Percentiles rank a stretch among this genome's conserved stretches.
These are phyloP conservation scores for Cataglyphis albicans DNA, from an alignment of 2,888 invertebrate genomes.

Conservation along the genomic window DNA sequence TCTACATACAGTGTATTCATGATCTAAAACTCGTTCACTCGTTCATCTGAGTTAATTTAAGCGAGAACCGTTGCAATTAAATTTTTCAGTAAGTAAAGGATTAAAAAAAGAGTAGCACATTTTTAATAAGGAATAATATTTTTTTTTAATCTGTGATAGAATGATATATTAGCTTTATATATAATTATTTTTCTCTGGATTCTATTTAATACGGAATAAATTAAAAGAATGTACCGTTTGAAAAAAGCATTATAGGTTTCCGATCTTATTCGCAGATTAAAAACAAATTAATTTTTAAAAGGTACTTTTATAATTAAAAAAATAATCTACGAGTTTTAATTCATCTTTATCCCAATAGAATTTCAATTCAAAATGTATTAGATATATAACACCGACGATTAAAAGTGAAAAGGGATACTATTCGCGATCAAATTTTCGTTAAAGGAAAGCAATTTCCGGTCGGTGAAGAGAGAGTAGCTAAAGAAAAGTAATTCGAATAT, in stretches of 20 bases:
- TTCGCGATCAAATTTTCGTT: background rate
- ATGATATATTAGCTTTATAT: background rate
- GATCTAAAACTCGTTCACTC: conserved; percentile 1
- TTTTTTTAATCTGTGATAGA: background rate
- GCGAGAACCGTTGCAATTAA: background rate
- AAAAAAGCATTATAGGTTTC: background rate
- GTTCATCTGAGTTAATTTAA: background rate
- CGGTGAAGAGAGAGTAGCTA: background rate
- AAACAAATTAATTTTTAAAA: background rate
- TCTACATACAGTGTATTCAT: background rate
- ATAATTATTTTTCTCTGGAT: background rate
- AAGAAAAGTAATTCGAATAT: conserved; percentile 8
- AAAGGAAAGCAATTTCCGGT: conserved; percentile 2
- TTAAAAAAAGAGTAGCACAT: background rate
- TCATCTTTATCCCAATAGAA: background rate
- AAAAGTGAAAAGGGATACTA: background rate
- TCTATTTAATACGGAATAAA: background rate
- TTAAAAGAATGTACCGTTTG: background rate
- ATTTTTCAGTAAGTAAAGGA: background rate
- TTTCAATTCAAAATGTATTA: background rate
- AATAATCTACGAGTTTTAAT: background rate
- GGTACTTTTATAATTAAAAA: background rate
- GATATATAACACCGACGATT: background rate
- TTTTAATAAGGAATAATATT: background rate
- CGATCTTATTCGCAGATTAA: background rate